These are phyloP conservation scores for Pseudotriccus pelzelni DNA, from an alignment of 2,797 vertebrate genomes.

Conservation along the genomic window DNA sequence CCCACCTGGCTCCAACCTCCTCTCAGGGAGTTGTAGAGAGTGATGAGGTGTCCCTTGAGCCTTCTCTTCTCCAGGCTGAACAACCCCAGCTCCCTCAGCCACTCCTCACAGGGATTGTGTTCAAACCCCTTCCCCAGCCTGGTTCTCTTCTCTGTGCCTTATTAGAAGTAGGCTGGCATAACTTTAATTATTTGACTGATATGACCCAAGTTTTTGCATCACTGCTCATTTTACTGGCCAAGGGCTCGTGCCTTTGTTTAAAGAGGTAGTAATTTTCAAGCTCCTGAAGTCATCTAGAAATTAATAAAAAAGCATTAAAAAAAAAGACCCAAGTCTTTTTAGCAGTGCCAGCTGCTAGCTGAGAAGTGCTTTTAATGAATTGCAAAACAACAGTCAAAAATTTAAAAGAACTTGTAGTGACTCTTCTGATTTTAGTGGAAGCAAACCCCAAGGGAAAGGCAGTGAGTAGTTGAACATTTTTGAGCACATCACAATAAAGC, in stretches of 20 bases:
- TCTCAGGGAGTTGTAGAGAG: too few relatives aligned
- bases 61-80: too few relatives aligned
- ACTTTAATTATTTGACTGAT: neutral
- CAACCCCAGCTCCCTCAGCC: too few relatives aligned
- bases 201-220: neutral
- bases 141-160: neutral
- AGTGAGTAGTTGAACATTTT: neutral
- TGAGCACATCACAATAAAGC: neutral
- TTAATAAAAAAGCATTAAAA: neutral
- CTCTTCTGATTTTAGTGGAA: neutral
- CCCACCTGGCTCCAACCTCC: too few relatives aligned
- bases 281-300: neutral
- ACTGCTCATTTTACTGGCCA: neutral
- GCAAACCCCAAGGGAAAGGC: neutral
- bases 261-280: neutral
- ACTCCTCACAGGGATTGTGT: too few relatives aligned
- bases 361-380: neutral
- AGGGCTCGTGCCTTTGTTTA: neutral
- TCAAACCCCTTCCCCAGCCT: too few relatives aligned
- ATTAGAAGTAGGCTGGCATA: rapidly evolving
- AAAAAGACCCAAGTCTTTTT: neutral
- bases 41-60: too few relatives aligned
- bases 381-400: neutral
- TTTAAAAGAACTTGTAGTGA: neutral
- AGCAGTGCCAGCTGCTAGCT: neutral